These are phyloP conservation scores for Lineus longissimus DNA, from an alignment of 1,140 invertebrate species.

Conservation along the genomic window DNA sequence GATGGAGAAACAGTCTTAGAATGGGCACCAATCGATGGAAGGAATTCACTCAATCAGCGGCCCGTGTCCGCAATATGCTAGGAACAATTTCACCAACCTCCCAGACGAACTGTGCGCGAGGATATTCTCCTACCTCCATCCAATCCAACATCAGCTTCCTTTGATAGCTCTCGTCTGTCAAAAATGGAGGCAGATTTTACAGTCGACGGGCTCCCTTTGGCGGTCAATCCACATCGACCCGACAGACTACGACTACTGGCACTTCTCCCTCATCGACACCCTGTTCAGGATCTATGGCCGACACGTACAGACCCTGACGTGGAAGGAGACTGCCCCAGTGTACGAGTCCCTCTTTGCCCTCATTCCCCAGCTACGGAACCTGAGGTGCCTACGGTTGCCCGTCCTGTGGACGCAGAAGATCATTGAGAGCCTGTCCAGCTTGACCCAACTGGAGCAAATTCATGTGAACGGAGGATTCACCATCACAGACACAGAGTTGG, in stretches of 20 bases:
- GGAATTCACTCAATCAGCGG: too few relatives aligned
- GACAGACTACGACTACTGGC: conserved; percentile 25
- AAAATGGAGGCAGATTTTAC: conserved; percentile 36
- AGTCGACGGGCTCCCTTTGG: conserved; percentile 34
- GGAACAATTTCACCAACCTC: too few relatives aligned
- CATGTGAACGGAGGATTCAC: conserved; percentile 43
- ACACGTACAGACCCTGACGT: conserved; percentile 37
- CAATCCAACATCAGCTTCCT: conserved; percentile 34
- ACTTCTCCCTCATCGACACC: conserved; percentile 35
- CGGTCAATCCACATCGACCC: conserved; percentile 35
- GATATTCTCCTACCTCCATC: conserved; percentile 38
- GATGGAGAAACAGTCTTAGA: too few relatives aligned
- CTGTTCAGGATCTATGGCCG: conserved; percentile 39
- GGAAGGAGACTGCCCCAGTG: conserved; percentile 39
- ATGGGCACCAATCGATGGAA: too few relatives aligned
- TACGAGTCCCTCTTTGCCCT: conserved; percentile 39
- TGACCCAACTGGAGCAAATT: conserved; percentile 30
- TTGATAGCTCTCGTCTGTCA: conserved; percentile 32
- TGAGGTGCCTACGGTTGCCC: conserved; percentile 35
- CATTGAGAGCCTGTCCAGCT: conserved; percentile 26
- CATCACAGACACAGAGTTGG: conserved; percentile 31
- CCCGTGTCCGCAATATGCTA: too few relatives aligned
- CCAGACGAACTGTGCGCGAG: conserved; percentile 35
- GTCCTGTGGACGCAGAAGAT: conserved; percentile 39
- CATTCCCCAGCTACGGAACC: conserved; percentile 30